Conservation (phyloP, 1,140 invertebrate genomes). For the Tetramorium simillimum region DNA sequence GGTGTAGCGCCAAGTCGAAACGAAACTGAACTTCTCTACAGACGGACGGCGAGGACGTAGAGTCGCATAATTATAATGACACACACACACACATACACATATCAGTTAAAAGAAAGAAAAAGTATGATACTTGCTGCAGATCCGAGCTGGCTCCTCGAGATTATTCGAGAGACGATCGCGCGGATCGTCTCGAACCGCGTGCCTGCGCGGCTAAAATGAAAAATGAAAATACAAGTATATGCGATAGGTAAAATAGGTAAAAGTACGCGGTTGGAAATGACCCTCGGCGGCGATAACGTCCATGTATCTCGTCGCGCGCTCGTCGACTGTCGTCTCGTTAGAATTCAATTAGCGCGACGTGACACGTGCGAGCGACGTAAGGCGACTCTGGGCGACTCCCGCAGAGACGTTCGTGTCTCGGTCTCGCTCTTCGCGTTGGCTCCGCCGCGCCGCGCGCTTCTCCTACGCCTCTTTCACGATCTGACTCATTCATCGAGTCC, state of each 20-base stretch:
- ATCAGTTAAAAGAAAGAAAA: neutral
- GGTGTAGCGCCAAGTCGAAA: neutral
- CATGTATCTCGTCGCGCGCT: neutral
- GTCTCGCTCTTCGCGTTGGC: neutral
- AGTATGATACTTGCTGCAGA: neutral
- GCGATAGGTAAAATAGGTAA: no score
- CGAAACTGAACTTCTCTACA: neutral
- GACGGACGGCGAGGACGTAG: neutral
- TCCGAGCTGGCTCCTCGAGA: neutral
- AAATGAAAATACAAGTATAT: no score
- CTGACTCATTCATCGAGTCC: constrained; percentile 49
- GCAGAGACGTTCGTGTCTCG: constrained; percentile 55
- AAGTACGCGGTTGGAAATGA: neutral
- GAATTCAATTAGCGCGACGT: constrained; percentile 53
- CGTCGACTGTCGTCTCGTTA: constrained; percentile 43
- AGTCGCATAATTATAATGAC: neutral
- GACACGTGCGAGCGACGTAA: constrained; percentile 63
- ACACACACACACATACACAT: no score
- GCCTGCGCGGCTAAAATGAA: neutral
- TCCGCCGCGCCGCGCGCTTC: neutral
- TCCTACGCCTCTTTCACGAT: constrained; percentile 40
- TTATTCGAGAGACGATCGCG: neutral
- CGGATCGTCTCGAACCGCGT: neutral
- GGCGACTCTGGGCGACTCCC: constrained; percentile 73
- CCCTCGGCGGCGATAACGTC: neutral